A percentile compares a stretch with the other conserved stretches of the same genome.
Conservation (phyloP, 35 echinoderm and acorn worm genomes). For the Hemicentrotus pulcherrimus region DNA sequence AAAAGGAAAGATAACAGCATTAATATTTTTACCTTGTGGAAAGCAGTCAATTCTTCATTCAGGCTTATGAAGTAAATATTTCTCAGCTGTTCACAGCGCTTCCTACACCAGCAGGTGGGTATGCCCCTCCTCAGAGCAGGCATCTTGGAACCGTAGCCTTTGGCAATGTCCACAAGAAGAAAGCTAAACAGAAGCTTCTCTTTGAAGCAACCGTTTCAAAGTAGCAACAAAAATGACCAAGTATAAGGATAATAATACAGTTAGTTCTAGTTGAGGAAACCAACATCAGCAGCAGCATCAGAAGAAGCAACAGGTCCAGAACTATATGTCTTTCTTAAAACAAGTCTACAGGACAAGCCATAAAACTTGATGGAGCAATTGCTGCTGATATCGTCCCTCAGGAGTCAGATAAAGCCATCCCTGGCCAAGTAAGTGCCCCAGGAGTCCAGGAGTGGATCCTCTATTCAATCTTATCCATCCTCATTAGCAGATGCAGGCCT, state of each 20-base stretch:
- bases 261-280: neutral
- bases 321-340: neutral
- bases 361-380: neutral
- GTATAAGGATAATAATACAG: neutral
- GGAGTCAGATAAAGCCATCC: neutral
- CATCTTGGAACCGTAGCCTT: neutral
- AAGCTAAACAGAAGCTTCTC: neutral
- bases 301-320: neutral
- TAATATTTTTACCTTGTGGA: neutral
- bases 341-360: neutral
- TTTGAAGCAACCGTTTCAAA: neutral
- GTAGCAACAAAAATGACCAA: too few species aligned
- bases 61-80: neutral
- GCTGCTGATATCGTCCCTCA: neutral
- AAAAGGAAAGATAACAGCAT: neutral
- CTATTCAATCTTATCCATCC: neutral
- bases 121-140: neutral
- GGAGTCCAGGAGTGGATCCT: neutral
- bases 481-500: neutral
- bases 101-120: slow-evolving; percentile 18
- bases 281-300: neutral
- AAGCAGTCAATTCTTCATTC: neutral
- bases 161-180: neutral
- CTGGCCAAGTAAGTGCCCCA: neutral
- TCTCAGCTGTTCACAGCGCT: neutral